Base-by-base conservation (phyloP, 2,797 vertebrate genomes). In the Crenuchus spilurus region DNA sequence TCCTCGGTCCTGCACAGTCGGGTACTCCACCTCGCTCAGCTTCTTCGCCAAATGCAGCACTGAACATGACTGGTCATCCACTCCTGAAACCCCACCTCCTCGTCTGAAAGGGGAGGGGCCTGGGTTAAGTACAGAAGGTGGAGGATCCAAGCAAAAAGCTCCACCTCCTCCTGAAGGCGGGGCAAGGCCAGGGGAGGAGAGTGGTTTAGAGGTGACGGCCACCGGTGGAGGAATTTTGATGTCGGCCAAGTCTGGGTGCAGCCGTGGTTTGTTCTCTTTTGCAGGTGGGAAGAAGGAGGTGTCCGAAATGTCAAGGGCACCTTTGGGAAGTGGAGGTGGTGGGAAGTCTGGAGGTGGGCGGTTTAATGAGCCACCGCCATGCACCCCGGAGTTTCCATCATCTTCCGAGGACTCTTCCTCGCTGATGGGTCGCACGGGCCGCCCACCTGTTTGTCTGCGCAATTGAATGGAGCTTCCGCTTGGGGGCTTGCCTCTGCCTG, bases 11-110 rank as follows among this genome's bases (percentile, higher is more conserved):
- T 79, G 82, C 1, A 87, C 37, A 0, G 24, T 11, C 24, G 76
- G 79, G 24, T 95, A 98, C 84, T 98, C 97, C 60, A 93, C 96
- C 84, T 99, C 97, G 2, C 96, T 98, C 84, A 99, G 88, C 0
- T 95, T 96, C 87, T 95, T 97, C 78, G 97, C 97, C 95, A 99
- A 95, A 90, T 99, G 97, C 26, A 99, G 94, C 76, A 98, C 97
- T 0, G 96, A 98, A 83, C 96, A 99, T 0, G 97, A 99, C 44
- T 95, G 95, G 81, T 99, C 97, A 0, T 99, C 96, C 68, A 96
- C 20, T 0, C 77, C 88, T 0, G 87, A 86, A 1, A 78, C 22
- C 4, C 85, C 87, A 0, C 58, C 84, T 0, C 24, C 85, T 60
- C 78, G 30, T 0, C 72, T 70, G 22, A 78, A 80, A 44, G 75